A percentile compares a stretch with the other conserved stretches of the same genome.
Evolutionary conservation across 2,113 vertebrate species (phyloP).

Genomic region (Catharus minimus): DNA sequence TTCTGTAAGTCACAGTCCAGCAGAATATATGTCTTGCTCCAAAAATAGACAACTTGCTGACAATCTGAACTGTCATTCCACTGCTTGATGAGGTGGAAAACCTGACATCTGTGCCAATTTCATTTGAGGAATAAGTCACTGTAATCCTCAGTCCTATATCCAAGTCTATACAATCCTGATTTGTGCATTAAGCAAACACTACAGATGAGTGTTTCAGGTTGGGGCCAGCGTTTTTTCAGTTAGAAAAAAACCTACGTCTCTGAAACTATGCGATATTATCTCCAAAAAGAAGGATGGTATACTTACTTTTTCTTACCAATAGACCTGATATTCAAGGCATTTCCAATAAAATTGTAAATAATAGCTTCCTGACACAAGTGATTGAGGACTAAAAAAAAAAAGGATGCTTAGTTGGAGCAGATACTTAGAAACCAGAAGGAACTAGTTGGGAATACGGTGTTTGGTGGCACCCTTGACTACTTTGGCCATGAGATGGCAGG

Average conservation of each 20-base stretch:
- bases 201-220: neutral
- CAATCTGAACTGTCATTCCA: neutral
- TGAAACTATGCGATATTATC: neutral
- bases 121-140: neutral
- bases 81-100: neutral
- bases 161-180: neutral
- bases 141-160: neutral
- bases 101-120: neutral
- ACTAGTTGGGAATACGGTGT: fast-evolving
- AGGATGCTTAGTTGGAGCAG: neutral
- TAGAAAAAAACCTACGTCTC: neutral
- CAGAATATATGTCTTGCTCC: neutral
- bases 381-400: neutral
- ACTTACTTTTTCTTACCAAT: neutral
- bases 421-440: neutral
- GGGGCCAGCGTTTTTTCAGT: neutral
- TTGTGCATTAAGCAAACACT: neutral
- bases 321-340: neutral
- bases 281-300: neutral
- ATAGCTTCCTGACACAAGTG: neutral
- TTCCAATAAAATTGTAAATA: neutral
- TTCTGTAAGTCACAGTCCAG: neutral
- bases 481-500: neutral
- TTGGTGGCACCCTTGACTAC: neutral
- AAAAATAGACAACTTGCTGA: conserved; percentile 12